phyloP scores from a whole-genome alignment of 2,888 invertebrate species.

The Meliscaeva auricollis region DNA sequence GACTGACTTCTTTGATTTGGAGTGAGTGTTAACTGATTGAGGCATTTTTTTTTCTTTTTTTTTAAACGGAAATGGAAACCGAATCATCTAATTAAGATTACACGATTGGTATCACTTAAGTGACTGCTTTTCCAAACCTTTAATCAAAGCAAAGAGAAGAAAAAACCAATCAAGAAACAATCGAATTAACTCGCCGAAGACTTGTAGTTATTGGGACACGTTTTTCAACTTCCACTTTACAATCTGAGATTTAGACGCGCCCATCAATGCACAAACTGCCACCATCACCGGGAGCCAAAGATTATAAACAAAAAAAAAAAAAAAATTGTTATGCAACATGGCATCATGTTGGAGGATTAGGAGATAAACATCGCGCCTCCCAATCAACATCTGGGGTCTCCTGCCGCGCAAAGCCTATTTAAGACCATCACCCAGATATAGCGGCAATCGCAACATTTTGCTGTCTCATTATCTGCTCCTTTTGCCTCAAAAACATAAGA shows the following conservation, averaged over 20 bases:
- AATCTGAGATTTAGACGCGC: constrained; percentile 49
- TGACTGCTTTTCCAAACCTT: constrained; percentile 24
- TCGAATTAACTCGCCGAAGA: constrained; percentile 39
- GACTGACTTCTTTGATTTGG: constrained; percentile 6
- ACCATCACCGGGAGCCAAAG: constrained; percentile 13
- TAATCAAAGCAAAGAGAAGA: constrained; percentile 29
- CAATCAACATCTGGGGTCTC: constrained; percentile 57
- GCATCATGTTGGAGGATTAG: constrained; percentile 58
- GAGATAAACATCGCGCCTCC: constrained; percentile 60
- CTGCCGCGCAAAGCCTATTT: constrained; percentile 32
- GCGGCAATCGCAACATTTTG: constrained; percentile 23
- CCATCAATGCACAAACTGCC: constrained; percentile 19
- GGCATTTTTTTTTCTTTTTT: background rate
- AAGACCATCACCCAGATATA: constrained; percentile 36
- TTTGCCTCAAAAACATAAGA: constrained; percentile 19
- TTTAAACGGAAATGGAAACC: constrained; percentile 18
- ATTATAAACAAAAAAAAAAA: constrained; percentile 8
- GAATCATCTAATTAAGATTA: constrained; percentile 38
- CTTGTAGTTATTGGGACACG: constrained; percentile 41
- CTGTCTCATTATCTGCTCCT: constrained; percentile 48
- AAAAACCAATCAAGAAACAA: constrained; percentile 58
- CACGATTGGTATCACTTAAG: background rate
- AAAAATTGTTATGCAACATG: constrained; percentile 54
- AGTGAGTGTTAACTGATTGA: constrained; percentile 55
- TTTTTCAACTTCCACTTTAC: constrained; percentile 47